Conservation (phyloP, 2,888 invertebrate genomes). For the Crepidodera aurea region DNA sequence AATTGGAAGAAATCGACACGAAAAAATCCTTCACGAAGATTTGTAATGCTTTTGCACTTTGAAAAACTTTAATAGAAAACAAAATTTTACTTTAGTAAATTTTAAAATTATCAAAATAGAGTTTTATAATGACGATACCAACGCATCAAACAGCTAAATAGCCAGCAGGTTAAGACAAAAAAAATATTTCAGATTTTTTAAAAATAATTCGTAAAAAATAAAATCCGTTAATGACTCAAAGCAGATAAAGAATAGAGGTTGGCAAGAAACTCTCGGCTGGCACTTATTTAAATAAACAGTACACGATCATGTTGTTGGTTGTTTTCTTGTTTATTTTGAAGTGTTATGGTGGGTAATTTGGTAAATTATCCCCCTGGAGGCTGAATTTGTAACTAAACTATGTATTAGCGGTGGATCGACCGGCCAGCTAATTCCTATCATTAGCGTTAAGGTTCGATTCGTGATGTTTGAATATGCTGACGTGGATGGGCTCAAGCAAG, state of each 20-base stretch:
- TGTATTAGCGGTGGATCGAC: slow-evolving; percentile 71
- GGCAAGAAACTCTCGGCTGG: slow-evolving; percentile 23
- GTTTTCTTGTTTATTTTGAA: slow-evolving; percentile 64
- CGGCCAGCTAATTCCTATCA: slow-evolving; percentile 66
- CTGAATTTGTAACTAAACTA: slow-evolving; percentile 72
- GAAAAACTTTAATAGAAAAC: no score
- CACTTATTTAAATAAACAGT: slow-evolving; percentile 62
- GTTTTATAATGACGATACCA: no score
- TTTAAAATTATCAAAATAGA: no score
- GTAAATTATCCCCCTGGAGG: slow-evolving; percentile 69
- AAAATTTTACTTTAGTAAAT: no score
- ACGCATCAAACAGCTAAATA: no score
- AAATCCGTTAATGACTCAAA: slow-evolving; percentile 21
- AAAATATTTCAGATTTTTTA: no score
- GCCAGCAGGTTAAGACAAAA: no score
- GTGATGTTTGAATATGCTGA: slow-evolving; percentile 65
- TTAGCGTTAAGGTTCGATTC: slow-evolving; percentile 63
- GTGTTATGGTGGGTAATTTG: slow-evolving; percentile 63
- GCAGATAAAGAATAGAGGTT: slow-evolving; percentile 21
- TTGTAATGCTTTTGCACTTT: no score
- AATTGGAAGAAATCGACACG: no score
- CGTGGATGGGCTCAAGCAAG: slow-evolving; percentile 48
- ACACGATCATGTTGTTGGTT: slow-evolving; percentile 60
- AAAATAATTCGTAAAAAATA: no score
- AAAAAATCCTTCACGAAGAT: no score